phyloP scores from a whole-genome alignment of 2,797 vertebrate species.

The Sebastes hubbsi region DNA sequence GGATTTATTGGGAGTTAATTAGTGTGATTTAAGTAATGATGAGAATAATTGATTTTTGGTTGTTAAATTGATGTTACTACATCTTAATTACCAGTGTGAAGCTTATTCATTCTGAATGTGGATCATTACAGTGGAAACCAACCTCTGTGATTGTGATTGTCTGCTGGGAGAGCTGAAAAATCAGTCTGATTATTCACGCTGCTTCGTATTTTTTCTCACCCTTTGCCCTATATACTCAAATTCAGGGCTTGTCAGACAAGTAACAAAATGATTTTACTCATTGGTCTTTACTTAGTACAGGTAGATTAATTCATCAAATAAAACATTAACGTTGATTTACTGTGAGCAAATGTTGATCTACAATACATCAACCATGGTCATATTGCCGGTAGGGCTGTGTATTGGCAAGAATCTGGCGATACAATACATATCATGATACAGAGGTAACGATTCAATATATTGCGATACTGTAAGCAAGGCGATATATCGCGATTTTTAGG shows the following conservation, averaged over 20 bases:
- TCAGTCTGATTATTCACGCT: background rate
- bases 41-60: conserved; percentile 34
- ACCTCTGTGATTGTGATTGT: conserved; percentile 31
- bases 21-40: conserved; percentile 31
- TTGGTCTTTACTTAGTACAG: background rate
- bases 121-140: conserved; percentile 30
- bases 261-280: conserved; percentile 11
- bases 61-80: conserved; percentile 47
- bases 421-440: too few species aligned
- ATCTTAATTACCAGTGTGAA: conserved; percentile 41
- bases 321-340: conserved; percentile 22
- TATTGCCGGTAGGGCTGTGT: background rate
- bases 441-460: too few species aligned
- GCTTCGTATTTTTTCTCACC: background rate
- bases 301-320: conserved; percentile 29
- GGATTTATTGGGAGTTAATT: conserved; percentile 32
- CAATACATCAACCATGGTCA: background rate
- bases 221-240: background rate
- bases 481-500: too few species aligned
- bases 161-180: background rate
- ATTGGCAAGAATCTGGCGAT: too few species aligned
- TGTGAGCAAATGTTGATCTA: conserved; percentile 10
- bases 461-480: too few species aligned
- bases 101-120: conserved; percentile 16
- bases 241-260: background rate